Base-by-base conservation (phyloP, 64 coral and sea anemone species). In the Stichodactyla helianthus region DNA sequence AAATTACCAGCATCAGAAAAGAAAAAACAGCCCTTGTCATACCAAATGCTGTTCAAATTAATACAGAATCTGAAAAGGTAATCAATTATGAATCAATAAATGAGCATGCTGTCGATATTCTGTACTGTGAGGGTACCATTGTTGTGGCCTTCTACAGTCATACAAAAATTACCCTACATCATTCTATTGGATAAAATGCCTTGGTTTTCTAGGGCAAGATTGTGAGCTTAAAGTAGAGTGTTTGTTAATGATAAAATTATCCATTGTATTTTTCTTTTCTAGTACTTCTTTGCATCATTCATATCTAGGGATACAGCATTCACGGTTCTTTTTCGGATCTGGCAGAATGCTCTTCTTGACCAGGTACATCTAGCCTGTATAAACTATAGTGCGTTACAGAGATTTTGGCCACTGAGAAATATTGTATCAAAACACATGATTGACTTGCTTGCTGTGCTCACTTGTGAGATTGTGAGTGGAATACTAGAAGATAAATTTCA, bases 271-370 rank as follows among this genome's bases (percentile, higher is more conserved):
- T 93, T 90, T 26, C 51, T 51, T 67, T 74, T 82, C 86, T 82
- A 98, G 95, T 98, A 94, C 56, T 98, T 98, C 59, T 94, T 98
- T 89, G 92, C 95, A 74, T 98, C 95, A 76, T 94, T 98, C 59
- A 89, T 98, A 88, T 98, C 95, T 70, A 86, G 95, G 87, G 95
- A 98, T 79, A 85, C 92, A 84, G 81, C 95, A 6, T 98, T 86
- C 70, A 93, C 92, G 51, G 89, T 91, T 26, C 71, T 98, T 11
- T 94, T 94, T 51, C 89, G 89, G 59, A 89, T 98, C 60, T 98
- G 95, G 95, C 92, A 92, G 62, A 94, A 94, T 87, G 92, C 92
- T 3, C 89, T 98, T 18, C 89, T 94, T 27, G 95, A 98, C 89
- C 92, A 98, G 88, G 94, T 95, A 51, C 19, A n/a, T 7, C 5